Base-by-base conservation (phyloP, 2,797 vertebrate species). In the Molossus alvarezi region DNA sequence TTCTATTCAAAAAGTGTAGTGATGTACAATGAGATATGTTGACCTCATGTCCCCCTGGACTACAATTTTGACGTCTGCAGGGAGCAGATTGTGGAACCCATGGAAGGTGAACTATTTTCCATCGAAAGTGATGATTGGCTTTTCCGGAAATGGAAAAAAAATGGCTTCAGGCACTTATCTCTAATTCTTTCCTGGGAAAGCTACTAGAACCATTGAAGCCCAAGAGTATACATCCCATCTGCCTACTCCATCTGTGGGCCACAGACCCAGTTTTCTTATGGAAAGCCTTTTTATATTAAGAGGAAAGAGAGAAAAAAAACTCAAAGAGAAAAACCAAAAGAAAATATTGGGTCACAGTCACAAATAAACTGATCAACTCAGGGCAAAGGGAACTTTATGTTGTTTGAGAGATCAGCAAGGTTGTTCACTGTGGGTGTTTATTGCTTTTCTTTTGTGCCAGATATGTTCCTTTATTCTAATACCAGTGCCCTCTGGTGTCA, bases 381-480 rank as follows among this genome's bases (percentile, higher is more conserved):
- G 21, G 51, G 41, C 8, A 92, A 83, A 57, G 51, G 27, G 18
- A 88, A 81, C 58, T 85, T 86, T 80, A 83, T 41, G 7, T 48
- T 17, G 18, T 62, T 88, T 48, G 75, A 25, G 86, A 89, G 37
- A 89, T 67, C 3, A 75, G 41, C 67, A 82, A 85, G 25, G 57
- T 71, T 79, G 20, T 69, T 60, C 29, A 53, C 62, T 89, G 23
- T 33, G 51, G 55, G 48, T 88, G 8, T 60, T 90, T 53, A 51
- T 45, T 96, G 20, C 14, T 84, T 48, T 87, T 51, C 57, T 55
- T 85, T 25, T 58, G 29, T 79, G 41, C 20, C 27, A 80, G 18
- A 67, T 73, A n/a, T 53, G 3, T 72, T 80, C 29, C 5, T 92
- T 93, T 92, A 65, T 75, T 94, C 58, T 86, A 60, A 86, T 55